Evolutionary conservation across 2,113 vertebrate species (phyloP).

Genomic region (Chiloscyllium plagiosum): DNA sequence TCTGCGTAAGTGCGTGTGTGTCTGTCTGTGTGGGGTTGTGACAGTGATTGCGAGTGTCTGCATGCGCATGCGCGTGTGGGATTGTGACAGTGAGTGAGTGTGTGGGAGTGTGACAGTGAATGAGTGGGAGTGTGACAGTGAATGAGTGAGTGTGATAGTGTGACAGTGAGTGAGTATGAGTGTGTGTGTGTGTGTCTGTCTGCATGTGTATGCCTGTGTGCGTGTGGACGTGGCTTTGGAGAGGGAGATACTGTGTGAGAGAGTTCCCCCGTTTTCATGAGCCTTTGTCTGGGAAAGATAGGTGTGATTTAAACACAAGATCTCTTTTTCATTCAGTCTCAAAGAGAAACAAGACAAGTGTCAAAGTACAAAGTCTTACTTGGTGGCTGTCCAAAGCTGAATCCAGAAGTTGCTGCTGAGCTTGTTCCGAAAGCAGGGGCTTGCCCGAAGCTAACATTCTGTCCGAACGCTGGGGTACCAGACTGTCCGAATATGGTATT

Average conservation of each 20-base stretch:
- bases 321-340: no score
- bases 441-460: conserved; percentile 73
- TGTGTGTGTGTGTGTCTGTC: no score
- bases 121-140: no score
- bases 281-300: background rate
- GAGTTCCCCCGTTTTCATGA: background rate
- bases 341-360: background rate
- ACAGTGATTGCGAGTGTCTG: no score
- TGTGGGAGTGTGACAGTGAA: no score
- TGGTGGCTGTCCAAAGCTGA: conserved; percentile 81
- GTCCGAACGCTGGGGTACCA: conserved; percentile 68
- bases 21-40: no score
- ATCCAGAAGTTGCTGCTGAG: conserved; percentile 62
- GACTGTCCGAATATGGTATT: conserved; percentile 71
- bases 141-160: no score
- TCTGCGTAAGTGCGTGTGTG: no score
- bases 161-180: no score
- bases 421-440: conserved; percentile 66
- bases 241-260: background rate
- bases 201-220: no score
- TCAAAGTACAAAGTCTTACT: conserved; percentile 57
- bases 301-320: background rate
- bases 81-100: no score
- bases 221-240: background rate
- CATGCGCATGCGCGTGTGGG: no score